These are phyloP conservation scores for Phengaris arion DNA, from an alignment of 2,888 invertebrate genomes.

Conservation along the genomic window DNA sequence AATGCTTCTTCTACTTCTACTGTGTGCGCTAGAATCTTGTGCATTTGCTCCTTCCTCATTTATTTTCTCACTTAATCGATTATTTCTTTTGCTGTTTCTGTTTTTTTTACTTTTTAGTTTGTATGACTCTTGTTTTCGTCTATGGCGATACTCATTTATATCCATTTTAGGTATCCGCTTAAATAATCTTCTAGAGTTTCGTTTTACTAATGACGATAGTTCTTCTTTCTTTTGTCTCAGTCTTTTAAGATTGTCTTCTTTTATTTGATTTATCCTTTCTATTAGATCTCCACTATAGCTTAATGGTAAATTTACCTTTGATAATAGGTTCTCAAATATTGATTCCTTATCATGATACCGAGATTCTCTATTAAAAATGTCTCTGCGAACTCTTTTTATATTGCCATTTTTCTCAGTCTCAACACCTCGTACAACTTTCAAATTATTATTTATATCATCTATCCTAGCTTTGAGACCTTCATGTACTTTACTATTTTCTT, in stretches of 20 bases:
- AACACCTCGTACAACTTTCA: constrained; percentile 46
- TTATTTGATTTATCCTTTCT: constrained; percentile 26
- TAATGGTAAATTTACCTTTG: constrained; percentile 23
- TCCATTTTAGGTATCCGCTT: constrained; percentile 30
- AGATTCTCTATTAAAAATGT: constrained; percentile 20
- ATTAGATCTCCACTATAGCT: constrained; percentile 2
- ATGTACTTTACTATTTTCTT: constrained; percentile 33
- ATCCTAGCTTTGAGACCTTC: constrained; percentile 46
- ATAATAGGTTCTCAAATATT: constrained; percentile 28
- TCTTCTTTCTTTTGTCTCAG: constrained; percentile 27
- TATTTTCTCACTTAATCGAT: constrained; percentile 28
- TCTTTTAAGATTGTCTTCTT: constrained; percentile 29
- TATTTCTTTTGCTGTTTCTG: constrained; percentile 21
- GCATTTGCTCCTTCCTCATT: constrained; percentile 33
- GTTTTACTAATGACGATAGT: constrained; percentile 18
- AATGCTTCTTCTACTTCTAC: constrained; percentile 39
- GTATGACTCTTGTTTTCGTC: not conserved
- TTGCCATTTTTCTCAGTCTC: constrained; percentile 8
- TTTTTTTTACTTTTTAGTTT: constrained; percentile 18
- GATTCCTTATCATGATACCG: constrained; percentile 26
- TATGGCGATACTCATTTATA: not conserved
- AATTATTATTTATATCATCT: constrained; percentile 50
- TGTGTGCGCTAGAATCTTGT: constrained; percentile 38
- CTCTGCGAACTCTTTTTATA: constrained; percentile 15
- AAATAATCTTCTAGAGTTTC: constrained; percentile 31